Evolutionary conservation across 2,113 vertebrate genomes (phyloP), one percentile per base, ranked within the genome.

Genomic region (Labrus mixtus): DNA sequence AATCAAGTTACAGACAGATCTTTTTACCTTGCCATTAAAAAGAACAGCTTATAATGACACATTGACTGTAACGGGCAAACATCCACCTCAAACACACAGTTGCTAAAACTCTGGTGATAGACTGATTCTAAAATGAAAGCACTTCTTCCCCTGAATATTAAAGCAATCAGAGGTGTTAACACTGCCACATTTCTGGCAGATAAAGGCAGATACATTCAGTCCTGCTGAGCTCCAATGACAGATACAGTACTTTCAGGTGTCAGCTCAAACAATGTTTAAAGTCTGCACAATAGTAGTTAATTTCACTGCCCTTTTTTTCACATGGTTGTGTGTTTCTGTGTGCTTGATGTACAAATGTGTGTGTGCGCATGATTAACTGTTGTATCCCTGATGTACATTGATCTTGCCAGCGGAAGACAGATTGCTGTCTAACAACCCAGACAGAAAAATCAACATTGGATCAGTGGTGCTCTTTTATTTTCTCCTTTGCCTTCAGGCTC

Each of bases 131-230:
- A 45, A 45, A 45, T 45, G 7, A 45, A 45, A 37, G 39, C 23
- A n/a, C 68, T 50, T 75, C 77, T 60, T 62, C 20, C 29, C 5
- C 46, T 51, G 41, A 66, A 67, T 54, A 55, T 73, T 68, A 76
- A 79, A 39, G 67, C 73, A 60, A 57, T 86, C 61, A 58, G 62
- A 76, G 25, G 50, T 81, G 19, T 81, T 83, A 64, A 81, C 41
- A 1, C 22, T 50, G 37, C 54, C 20, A 64, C 4, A 15, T 60
- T 53, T 53, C 41, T 82, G 82, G 53, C 70, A 82, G 67, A 73
- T 79, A 73, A 56, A 71, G 56, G 61, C 56, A 20, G 36, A 55
- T 25, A 13, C 57, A 51, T 48, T 73, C 50, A 66, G 55, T 71
- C 23, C 36, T 9, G 51, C n/a, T 5, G 16, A 36, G 53, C 58